These are phyloP conservation scores for Caradrina clavipalpis DNA, from an alignment of 2,888 invertebrate species.

Conservation along the genomic window DNA sequence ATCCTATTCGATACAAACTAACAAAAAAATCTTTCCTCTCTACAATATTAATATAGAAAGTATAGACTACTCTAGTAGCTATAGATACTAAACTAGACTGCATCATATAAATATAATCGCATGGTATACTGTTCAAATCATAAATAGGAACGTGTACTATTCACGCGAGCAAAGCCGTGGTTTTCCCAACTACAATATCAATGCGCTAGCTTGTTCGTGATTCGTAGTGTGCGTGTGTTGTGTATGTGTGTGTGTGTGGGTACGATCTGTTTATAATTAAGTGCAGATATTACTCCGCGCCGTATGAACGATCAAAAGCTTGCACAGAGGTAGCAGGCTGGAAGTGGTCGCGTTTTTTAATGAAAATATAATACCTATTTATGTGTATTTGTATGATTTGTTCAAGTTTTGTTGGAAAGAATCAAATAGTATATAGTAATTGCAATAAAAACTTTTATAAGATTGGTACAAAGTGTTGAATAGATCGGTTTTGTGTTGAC, in stretches of 20 bases:
- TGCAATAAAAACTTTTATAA: too few relatives aligned
- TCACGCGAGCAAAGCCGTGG: neutral
- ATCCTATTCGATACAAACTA: too few relatives aligned
- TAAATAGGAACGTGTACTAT: neutral
- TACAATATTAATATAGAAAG: too few relatives aligned
- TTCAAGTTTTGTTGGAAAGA: too few relatives aligned
- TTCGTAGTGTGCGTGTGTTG: conserved; percentile 1
- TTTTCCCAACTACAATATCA: conserved; percentile 8
- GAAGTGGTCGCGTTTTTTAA: conserved; percentile 22
- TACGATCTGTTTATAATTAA: conserved; percentile 62
- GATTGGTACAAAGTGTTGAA: too few relatives aligned
- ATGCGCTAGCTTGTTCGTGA: conserved; percentile 20
- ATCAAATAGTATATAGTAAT: too few relatives aligned
- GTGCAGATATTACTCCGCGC: conserved; percentile 56
- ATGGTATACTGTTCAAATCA: neutral
- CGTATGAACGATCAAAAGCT: conserved; percentile 66
- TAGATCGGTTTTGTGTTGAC: too few relatives aligned
- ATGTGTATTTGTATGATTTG: neutral
- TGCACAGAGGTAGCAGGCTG: conserved; percentile 12
- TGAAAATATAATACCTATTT: neutral
- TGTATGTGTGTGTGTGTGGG: conserved; percentile 23
- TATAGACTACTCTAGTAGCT: too few relatives aligned
- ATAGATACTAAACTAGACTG: too few relatives aligned
- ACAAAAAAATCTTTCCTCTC: too few relatives aligned
- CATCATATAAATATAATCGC: too few relatives aligned